phyloP scores from a whole-genome alignment of 2,113 vertebrate species.

The Labrus mixtus region DNA sequence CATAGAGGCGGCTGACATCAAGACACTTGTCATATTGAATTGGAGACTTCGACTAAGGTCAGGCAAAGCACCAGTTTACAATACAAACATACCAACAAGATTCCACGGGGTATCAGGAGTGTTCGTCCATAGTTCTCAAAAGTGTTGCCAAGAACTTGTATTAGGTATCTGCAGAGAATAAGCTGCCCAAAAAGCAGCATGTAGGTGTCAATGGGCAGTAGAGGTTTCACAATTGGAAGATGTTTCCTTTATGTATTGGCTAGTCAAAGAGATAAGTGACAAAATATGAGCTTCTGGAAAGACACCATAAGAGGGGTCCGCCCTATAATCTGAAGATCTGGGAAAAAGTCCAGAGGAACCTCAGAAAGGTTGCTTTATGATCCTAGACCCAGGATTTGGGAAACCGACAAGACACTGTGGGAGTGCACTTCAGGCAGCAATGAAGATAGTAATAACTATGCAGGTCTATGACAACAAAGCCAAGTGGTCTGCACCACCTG shows the following conservation, averaged over 20 bases:
- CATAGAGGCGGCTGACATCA: slow-evolving; percentile 12
- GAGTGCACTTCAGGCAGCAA: background rate
- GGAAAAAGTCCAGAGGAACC: too few species aligned
- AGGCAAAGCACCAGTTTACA: slow-evolving; percentile 2
- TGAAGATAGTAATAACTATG: background rate
- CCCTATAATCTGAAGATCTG: too few species aligned
- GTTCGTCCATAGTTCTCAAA: background rate
- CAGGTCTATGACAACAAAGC: background rate
- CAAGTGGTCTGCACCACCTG: background rate
- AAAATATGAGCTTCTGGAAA: too few species aligned
- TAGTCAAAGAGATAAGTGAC: too few species aligned
- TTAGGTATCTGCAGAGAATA: background rate
- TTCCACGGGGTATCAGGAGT: background rate
- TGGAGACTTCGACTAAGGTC: background rate
- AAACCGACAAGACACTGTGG: background rate
- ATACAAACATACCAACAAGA: background rate
- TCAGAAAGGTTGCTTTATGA: background rate
- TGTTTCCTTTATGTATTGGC: too few species aligned
- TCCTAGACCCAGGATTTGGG: background rate
- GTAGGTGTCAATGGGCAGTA: too few species aligned
- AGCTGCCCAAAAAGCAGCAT: background rate
- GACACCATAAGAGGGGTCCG: too few species aligned
- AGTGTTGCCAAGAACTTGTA: background rate
- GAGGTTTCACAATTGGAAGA: too few species aligned
- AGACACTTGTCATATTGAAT: background rate